Base-by-base conservation (phyloP, 1,140 invertebrate species). In the Drosophila orosa region DNA sequence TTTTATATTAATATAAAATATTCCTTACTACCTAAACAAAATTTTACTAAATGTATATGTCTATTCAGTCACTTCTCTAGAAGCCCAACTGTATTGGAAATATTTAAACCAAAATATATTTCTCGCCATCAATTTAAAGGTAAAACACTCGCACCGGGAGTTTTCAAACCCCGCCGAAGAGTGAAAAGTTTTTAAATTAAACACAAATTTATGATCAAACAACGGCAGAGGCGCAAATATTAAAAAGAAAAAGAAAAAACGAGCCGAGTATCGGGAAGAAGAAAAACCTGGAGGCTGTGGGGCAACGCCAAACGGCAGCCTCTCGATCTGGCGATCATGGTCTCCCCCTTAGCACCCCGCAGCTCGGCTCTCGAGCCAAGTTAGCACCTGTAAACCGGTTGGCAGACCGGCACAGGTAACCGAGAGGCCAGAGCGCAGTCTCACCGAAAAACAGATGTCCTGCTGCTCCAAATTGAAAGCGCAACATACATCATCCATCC, bases 381-480 rank as follows among this genome's bases (percentile, higher is more conserved):
- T 89, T 84, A 87, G 84, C 84, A 87, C 84, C 84, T 87, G 84
- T 89, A 89, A 87, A 87, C 84, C 84, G 77, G 84, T 84, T 80
- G 17, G 13, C 35, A 6, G 72, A 54, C 22, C 61, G 52, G 44
- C 25, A 52, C 44, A 69, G 65, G 67, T 71, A 71, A 69, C 48
- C 27, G 37, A 52, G 65, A 52, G 58, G 40, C 40, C 40, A 56
- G 42, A 56, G 62, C 62, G 40, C 44, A 45, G 62, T 67, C 61
- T 62, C 50, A 35, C 57, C 58, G 54, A 66, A 78, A 81, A 90
- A 90, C 86, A 90, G 86, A 90, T 90, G 86, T 90, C 86, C 86
- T 90, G 86, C 86, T 90, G 86, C 86, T 90, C 87, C 86, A 90
- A 90, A 90, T 90, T 90, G 86, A 90, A 90, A 83, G 86, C 87